phyloP scores from a whole-genome alignment of 2,113 vertebrate genomes.

The Crypturellus undulatus region DNA sequence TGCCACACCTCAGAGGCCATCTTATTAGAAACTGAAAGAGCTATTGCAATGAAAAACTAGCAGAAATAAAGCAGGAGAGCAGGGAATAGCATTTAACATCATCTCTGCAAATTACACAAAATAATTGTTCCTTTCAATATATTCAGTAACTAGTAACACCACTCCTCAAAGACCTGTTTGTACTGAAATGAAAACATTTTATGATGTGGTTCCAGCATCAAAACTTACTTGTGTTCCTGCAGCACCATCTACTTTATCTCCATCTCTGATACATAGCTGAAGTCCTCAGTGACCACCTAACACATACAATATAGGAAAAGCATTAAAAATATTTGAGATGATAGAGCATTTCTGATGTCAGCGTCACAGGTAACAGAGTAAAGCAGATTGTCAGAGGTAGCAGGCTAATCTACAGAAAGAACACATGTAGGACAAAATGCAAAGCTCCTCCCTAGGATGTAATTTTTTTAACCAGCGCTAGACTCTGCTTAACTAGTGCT shows the following conservation, averaged over 20 bases:
- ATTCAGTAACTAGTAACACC: slow-evolving; percentile 68
- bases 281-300: neutral
- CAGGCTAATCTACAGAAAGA: neutral
- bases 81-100: slow-evolving; percentile 60
- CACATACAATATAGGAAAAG: neutral
- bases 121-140: slow-evolving; percentile 67
- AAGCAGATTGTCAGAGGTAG: neutral
- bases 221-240: neutral
- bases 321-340: neutral
- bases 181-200: neutral
- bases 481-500: neutral
- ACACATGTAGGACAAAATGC: rapidly evolving
- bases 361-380: neutral
- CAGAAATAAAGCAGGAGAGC: slow-evolving; percentile 67
- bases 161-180: slow-evolving; percentile 10
- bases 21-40: slow-evolving; percentile 54
- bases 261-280: neutral
- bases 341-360: neutral
- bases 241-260: neutral
- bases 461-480: neutral
- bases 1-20: slow-evolving; percentile 26
- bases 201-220: neutral
- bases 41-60: slow-evolving; percentile 56
- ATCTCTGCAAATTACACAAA: slow-evolving; percentile 67
- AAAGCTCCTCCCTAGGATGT: neutral